These are phyloP conservation scores for Eurystomus glaucurus DNA, from an alignment of 2,797 vertebrate species.

Conservation along the genomic window DNA sequence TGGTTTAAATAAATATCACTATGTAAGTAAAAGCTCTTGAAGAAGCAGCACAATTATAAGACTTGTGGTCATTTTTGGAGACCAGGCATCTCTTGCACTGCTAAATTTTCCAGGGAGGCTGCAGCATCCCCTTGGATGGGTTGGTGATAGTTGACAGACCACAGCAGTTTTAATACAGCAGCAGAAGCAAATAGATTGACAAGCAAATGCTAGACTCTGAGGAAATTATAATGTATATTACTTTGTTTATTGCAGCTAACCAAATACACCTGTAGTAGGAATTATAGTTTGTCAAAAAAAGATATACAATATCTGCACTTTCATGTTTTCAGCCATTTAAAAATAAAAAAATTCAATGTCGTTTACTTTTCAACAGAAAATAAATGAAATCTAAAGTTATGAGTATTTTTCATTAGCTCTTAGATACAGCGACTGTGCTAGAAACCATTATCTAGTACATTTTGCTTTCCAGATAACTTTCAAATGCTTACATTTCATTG, in stretches of 20 bases:
- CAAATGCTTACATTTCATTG: conserved; percentile 84
- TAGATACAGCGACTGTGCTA: conserved; percentile 69
- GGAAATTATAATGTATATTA: not conserved
- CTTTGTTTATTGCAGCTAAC: conserved; percentile 61
- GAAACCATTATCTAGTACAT: conserved; percentile 83
- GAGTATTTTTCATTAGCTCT: conserved; percentile 82
- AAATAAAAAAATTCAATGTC: conserved; percentile 31
- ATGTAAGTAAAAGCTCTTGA: not conserved
- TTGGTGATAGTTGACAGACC: not conserved
- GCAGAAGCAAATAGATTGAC: not conserved
- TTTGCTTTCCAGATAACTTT: conserved; percentile 83
- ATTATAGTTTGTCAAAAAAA: conserved; percentile 16
- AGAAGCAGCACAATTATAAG: not conserved
- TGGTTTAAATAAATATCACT: not conserved
- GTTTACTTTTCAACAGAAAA: conserved; percentile 70
- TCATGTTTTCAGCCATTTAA: conserved; percentile 41
- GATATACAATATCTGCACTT: not conserved
- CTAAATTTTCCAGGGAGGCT: not conserved
- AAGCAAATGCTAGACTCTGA: conserved; percentile 26
- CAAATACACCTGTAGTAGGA: conserved; percentile 1
- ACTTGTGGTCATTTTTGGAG: not conserved
- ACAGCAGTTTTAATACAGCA: not conserved
- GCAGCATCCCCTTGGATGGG: not conserved
- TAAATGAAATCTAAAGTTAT: conserved; percentile 76
- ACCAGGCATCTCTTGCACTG: not conserved